Percentiles rank a stretch among this genome's conserved stretches.
Evolutionary conservation across 37 sponge, comb jelly and placozoan genomes (phyloP).

Genomic region (Lycopodina hypogea): DNA sequence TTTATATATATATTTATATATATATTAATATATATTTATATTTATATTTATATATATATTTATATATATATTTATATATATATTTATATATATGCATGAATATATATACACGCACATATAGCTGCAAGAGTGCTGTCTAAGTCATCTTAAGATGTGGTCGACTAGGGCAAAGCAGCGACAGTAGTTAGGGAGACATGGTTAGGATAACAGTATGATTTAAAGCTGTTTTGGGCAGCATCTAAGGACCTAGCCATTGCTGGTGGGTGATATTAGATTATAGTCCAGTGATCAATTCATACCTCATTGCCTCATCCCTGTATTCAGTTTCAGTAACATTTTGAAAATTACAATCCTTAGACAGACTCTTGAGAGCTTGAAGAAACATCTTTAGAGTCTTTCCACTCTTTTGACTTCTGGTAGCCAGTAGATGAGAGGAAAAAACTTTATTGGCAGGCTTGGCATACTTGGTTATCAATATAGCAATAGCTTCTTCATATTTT

Average conservation of each 20-base stretch:
- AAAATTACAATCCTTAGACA: slow-evolving; percentile 5
- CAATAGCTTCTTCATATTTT: background rate
- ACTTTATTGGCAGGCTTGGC: slow-evolving; percentile 15
- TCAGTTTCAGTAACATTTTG: background rate
- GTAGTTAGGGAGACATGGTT: background rate
- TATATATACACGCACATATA: too few species aligned
- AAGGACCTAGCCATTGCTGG: background rate
- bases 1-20: too few species aligned
- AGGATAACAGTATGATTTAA: background rate
- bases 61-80: too few species aligned
- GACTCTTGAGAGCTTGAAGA: background rate
- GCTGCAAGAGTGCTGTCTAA: too few species aligned
- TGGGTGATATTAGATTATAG: background rate
- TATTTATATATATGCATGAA: too few species aligned
- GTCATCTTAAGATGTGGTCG: too few species aligned
- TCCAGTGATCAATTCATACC: background rate
- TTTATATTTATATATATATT: too few species aligned
- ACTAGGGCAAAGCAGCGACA: too few species aligned
- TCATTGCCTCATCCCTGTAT: slow-evolving; percentile 1
- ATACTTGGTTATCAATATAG: background rate
- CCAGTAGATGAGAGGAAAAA: slow-evolving; percentile 8
- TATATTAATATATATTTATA: too few species aligned
- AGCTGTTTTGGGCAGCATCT: slow-evolving; percentile 13
- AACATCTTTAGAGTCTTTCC: background rate
- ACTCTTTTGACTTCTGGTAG: slow-evolving; percentile 10